Evolutionary conservation across 2,797 vertebrate genomes (phyloP), one percentile per base, ranked within the genome.

Genomic region (Balearica regulorum): DNA sequence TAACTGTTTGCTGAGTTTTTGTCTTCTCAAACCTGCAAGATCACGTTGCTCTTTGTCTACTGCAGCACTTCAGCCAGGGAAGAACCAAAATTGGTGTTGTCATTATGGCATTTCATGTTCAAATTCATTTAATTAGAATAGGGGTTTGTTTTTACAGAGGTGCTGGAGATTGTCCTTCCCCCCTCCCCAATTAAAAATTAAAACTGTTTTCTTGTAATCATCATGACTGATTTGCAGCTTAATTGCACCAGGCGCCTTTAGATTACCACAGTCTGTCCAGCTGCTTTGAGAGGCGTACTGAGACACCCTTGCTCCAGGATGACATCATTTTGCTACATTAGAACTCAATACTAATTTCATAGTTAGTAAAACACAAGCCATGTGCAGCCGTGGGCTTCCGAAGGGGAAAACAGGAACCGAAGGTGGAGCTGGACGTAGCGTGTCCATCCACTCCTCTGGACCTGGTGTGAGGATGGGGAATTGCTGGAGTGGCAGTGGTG

Each of bases 31-130:
- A 25, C 37, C 28, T 14, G 1, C 25, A 9, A 2, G 20, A 16
- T 46, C 53, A 6, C 0, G 0, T 25, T 64, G 57, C 18, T 49
- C 37, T 37, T 35, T 5, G 5, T 8, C 33, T 22, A 2, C 53
- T 28, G 31, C 3, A 57, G 46, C 49, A 4, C 31, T 54, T n/a
- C 31, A 29, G 15, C 28, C 41, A 54, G 66, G 35, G 6, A 41
- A 46, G 48, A 20, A 11, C 51, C 68, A 15, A 26, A 48, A 49
- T 5, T 0, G 0, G 6, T 73, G 66, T 21, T 81, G 68, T 33
- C 29, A 5, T 43, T 20, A 4, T 13, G 39, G n/a, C 20, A 14
- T 73, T 61, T 57, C 24, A 6, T 8, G 20, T 62, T 68, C 69
- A 68, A 35, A 68, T 46, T 43, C 7, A 9, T 37, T 62, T 57